phyloP scores from a whole-genome alignment of 2,113 vertebrate genomes.

The Gadus macrocephalus region DNA sequence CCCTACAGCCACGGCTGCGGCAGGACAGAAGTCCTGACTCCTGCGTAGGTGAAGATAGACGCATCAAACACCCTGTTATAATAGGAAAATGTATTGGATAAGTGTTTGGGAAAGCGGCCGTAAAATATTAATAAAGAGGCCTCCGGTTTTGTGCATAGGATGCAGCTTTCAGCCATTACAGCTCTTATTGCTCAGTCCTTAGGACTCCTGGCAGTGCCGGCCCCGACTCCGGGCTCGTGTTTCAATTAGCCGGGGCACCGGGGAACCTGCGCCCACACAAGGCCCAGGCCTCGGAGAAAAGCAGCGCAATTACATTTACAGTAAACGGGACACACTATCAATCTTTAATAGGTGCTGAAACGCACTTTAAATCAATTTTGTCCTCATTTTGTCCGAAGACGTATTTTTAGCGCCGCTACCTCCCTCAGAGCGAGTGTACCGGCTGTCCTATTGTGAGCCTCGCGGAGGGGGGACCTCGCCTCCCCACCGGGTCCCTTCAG shows the following conservation, averaged over 20 bases:
- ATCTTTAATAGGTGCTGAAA: constrained; percentile 51
- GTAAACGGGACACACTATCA: constrained; percentile 37
- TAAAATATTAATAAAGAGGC: constrained; percentile 54
- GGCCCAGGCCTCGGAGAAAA: constrained; percentile 23
- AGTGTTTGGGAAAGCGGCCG: constrained; percentile 22
- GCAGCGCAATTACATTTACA: constrained; percentile 49
- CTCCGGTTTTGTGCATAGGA: constrained; percentile 35
- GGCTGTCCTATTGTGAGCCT: no score
- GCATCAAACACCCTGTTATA: constrained; percentile 18
- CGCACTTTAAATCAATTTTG: constrained; percentile 46
- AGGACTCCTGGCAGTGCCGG: constrained; percentile 22
- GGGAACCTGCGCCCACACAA: constrained; percentile 29
- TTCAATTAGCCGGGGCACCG: constrained; percentile 45
- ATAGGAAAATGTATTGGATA: constrained; percentile 38
- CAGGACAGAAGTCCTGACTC: no score
- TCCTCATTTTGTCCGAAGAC: constrained; percentile 28
- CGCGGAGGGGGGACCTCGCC: no score
- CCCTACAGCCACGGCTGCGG: no score
- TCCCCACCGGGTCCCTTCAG: no score
- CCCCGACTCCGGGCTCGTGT: constrained; percentile 20
- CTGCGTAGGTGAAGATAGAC: background rate
- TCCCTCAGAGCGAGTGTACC: constrained; percentile 6
- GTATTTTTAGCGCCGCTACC: constrained; percentile 24
- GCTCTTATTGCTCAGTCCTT: constrained; percentile 29
- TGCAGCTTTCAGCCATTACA: constrained; percentile 45